Conservation (phyloP, 2,888 invertebrate genomes). For the Carcina quercana region DNA sequence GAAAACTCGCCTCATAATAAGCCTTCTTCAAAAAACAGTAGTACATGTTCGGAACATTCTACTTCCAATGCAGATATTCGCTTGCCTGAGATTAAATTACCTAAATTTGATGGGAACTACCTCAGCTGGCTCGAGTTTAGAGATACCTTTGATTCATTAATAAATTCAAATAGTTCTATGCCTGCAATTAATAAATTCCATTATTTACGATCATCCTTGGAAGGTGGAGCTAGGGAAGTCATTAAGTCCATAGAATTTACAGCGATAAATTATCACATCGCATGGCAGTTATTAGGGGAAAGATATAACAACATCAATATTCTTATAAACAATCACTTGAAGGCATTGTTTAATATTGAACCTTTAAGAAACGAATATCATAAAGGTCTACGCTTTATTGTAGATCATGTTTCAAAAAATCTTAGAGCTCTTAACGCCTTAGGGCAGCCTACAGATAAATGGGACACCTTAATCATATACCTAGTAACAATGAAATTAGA, state of each 20-base stretch:
- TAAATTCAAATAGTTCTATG: slow-evolving; percentile 16
- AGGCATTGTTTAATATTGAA: slow-evolving; percentile 9
- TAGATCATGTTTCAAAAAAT: slow-evolving; percentile 17
- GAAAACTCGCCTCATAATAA: neutral
- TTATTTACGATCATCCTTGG: slow-evolving; percentile 16
- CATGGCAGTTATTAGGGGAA: slow-evolving; percentile 10
- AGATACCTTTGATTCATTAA: slow-evolving; percentile 16
- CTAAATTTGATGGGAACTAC: slow-evolving; percentile 17
- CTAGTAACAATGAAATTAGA: slow-evolving; percentile 16
- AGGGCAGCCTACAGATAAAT: slow-evolving; percentile 16
- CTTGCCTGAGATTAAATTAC: slow-evolving; percentile 9
- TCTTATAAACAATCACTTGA: slow-evolving; percentile 11
- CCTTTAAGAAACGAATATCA: slow-evolving; percentile 4
- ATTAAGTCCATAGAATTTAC: slow-evolving; percentile 6
- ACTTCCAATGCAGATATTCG: neutral
- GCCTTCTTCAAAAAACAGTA: too few species aligned
- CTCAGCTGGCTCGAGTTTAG: slow-evolving; percentile 16
- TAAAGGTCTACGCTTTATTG: slow-evolving; percentile 5
- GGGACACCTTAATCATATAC: slow-evolving; percentile 18
- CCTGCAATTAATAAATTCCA: slow-evolving; percentile 20
- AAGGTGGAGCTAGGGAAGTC: slow-evolving; percentile 7
- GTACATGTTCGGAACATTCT: too few species aligned
- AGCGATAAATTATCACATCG: slow-evolving; percentile 5
- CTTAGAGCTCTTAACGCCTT: slow-evolving; percentile 20
- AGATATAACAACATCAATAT: slow-evolving; percentile 8